These are phyloP conservation scores for Apocheima hispidaria DNA, from an alignment of 2,888 invertebrate genomes.

Conservation along the genomic window DNA sequence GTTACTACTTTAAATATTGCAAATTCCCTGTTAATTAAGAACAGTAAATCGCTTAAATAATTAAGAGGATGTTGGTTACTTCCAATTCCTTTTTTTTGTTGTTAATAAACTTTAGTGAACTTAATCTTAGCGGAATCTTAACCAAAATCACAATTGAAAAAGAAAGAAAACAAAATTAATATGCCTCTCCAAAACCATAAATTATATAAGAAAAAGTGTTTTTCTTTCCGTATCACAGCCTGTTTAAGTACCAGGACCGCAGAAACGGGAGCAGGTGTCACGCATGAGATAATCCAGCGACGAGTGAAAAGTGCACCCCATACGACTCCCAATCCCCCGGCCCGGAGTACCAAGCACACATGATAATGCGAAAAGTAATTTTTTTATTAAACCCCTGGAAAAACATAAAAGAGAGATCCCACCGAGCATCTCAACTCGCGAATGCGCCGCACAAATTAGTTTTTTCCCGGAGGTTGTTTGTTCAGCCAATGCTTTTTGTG, in stretches of 20 bases:
- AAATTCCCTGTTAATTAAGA: no score
- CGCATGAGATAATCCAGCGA: slow-evolving; percentile 77
- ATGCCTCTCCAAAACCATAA: no score
- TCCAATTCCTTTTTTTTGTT: no score
- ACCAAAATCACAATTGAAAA: no score
- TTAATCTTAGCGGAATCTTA: no score
- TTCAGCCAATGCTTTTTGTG: slow-evolving; percentile 67
- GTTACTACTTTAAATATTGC: no score
- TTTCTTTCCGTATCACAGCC: slow-evolving; percentile 41
- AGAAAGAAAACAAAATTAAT: no score
- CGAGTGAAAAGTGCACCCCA: slow-evolving; percentile 67
- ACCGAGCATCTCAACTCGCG: slow-evolving; percentile 60
- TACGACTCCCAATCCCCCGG: slow-evolving; percentile 66
- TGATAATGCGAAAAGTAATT: slow-evolving; percentile 83
- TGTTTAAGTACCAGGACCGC: slow-evolving; percentile 60
- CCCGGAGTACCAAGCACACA: slow-evolving; percentile 70
- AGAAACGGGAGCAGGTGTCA: slow-evolving; percentile 73
- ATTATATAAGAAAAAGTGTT: neutral
- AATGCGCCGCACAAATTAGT: slow-evolving; percentile 83
- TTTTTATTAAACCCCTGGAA: slow-evolving; percentile 82
- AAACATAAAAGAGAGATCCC: slow-evolving; percentile 81
- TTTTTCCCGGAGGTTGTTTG: slow-evolving; percentile 81
- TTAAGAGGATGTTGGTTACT: no score
- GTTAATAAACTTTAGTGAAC: no score
- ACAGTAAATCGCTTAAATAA: no score